These are phyloP conservation scores for Cygnus olor DNA, from an alignment of 2,797 vertebrate species.

Conservation along the genomic window DNA sequence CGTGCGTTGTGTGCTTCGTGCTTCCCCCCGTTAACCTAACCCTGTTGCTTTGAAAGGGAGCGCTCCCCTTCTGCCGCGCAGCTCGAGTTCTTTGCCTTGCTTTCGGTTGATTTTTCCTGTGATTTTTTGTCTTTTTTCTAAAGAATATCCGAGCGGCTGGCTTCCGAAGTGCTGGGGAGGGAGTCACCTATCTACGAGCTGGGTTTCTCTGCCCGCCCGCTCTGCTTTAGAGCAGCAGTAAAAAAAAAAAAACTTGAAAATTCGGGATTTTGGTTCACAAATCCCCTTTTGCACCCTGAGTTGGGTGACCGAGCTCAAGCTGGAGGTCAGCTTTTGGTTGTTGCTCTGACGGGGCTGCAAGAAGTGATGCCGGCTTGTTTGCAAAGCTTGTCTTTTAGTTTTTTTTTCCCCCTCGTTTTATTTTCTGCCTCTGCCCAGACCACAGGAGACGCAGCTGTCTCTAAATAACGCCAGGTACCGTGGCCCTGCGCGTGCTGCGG, in stretches of 20 bases:
- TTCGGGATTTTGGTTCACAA: not conserved
- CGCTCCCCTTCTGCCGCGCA: no score
- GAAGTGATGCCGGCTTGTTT: not conserved
- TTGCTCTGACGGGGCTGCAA: not conserved
- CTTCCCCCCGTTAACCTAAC: accelerated
- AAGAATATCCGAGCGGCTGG: accelerated
- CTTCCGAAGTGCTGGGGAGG: not conserved
- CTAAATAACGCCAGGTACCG: not conserved
- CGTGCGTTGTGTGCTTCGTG: not conserved
- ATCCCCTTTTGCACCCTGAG: not conserved
- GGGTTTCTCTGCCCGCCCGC: not conserved
- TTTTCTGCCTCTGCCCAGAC: not conserved
- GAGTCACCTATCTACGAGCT: not conserved
- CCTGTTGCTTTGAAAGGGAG: not conserved
- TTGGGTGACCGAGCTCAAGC: not conserved
- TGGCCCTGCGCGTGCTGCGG: not conserved
- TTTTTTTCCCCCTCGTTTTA: no score
- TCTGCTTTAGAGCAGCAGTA: not conserved
- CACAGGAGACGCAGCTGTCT: accelerated
- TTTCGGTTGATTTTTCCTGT: not conserved
- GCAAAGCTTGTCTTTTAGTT: not conserved
- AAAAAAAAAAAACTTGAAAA: not conserved
- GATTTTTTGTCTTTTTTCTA: no score
- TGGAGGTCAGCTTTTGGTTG: not conserved
- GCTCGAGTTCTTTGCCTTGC: not conserved